Evolutionary conservation across 2,888 invertebrate species (phyloP), one percentile per base, ranked within the genome.

Genomic region (Ichneumon xanthorius): DNA sequence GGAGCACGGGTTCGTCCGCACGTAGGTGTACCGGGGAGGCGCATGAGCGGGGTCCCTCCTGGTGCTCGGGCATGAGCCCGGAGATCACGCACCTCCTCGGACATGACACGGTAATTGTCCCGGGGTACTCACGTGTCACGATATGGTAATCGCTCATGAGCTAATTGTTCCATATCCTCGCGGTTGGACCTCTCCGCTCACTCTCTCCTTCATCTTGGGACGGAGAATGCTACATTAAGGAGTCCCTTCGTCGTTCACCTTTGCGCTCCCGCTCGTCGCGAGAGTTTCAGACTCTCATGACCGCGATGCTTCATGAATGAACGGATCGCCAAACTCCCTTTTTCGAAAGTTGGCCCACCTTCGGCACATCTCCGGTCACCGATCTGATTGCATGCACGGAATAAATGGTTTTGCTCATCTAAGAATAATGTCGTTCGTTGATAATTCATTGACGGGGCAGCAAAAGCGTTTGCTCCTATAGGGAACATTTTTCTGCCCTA

Each of bases 61-160:
- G 65, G 58, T 67, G 79, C 63, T 55, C 65, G 40, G 65, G 70
- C 58, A 33, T 75, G 45, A 79, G 72, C 33, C 76, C 61, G 22
- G 70, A 82, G 77, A 82, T 86, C 80, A 80, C 80, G 80, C 75
- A 78, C 78, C 76, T 82, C 72, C 76, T 85, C 81, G 79, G 82
- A 84, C 88, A 78, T 88, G 89, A 89, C 88, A 86, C 87, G 87
- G 87, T 88, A 89, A 89, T 89, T 88, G 87, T 88, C 86, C 81
- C 76, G 85, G 78, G 82, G 84, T 84, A 77, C 86, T 84, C 87
- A 80, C 85, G 87, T 87, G 89, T 88, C 88, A 85, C 86, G 82
- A 85, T 89, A 89, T 89, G 89, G 86, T 88, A 89, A 89, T 88
- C 87, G 82, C 84, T 86, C 85, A 83, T 68, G 80, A 78, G 86